Conservation (phyloP, 2,113 vertebrate species). For the Quiscalus mexicanus region DNA sequence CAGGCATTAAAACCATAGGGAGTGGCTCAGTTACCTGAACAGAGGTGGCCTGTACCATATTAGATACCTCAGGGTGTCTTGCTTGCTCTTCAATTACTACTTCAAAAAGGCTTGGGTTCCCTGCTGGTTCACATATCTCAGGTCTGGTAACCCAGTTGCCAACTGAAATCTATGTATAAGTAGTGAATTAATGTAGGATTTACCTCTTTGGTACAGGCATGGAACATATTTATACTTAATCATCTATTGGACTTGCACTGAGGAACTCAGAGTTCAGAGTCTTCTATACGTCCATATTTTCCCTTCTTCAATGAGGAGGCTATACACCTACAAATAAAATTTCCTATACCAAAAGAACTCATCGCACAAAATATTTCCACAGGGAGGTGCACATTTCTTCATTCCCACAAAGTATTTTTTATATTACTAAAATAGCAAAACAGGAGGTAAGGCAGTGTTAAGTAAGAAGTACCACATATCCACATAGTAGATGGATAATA, state of each 20-base stretch:
- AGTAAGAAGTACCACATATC: neutral
- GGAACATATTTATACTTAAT: neutral
- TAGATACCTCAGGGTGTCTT: neutral
- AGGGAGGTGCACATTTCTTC: neutral
- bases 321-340: neutral
- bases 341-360: neutral
- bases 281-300: neutral
- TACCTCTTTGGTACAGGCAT: neutral
- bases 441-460: neutral
- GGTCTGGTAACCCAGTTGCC: neutral
- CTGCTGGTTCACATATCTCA: neutral
- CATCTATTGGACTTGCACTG: neutral
- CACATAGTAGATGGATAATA: neutral
- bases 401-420: neutral
- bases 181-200: neutral
- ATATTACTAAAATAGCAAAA: neutral
- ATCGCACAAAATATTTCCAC: neutral
- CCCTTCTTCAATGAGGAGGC: neutral
- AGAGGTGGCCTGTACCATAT: neutral
- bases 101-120: neutral
- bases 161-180: neutral
- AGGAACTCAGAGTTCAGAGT: neutral
- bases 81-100: neutral
- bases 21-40: neutral
- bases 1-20: neutral